Percentiles rank a stretch among this genome's conserved stretches.
These are phyloP conservation scores for Sesamia nonagrioides DNA, from an alignment of 1,140 invertebrate species.

Conservation along the genomic window DNA sequence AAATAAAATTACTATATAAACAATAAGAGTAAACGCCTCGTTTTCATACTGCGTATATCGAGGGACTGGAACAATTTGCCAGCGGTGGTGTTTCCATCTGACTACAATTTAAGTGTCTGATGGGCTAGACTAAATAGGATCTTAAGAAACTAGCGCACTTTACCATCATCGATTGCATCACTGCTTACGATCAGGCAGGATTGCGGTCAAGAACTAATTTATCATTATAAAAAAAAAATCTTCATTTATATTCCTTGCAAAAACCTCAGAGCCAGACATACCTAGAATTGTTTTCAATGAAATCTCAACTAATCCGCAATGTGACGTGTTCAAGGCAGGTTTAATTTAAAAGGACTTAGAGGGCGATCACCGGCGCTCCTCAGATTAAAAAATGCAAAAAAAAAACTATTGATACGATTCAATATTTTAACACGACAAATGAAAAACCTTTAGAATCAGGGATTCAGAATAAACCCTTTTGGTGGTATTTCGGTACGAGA, in stretches of 20 bases:
- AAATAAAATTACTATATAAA: slow-evolving; percentile 28
- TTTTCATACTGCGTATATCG: too few relatives aligned
- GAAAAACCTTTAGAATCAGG: neutral
- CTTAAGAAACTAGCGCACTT: too few relatives aligned
- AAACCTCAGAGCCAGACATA: slow-evolving; percentile 3
- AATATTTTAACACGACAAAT: slow-evolving; percentile 5
- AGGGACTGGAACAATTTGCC: too few relatives aligned
- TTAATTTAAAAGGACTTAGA: slow-evolving; percentile 74
- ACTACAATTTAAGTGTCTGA: too few relatives aligned
- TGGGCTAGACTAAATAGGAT: too few relatives aligned
- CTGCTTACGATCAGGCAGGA: too few relatives aligned
- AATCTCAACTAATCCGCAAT: slow-evolving; percentile 27
- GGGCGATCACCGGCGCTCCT: slow-evolving; percentile 55
- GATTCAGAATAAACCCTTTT: neutral
- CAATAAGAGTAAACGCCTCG: slow-evolving; percentile 13
- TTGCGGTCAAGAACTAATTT: too few relatives aligned
- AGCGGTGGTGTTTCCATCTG: too few relatives aligned
- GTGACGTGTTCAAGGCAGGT: slow-evolving; percentile 59
- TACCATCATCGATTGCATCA: too few relatives aligned
- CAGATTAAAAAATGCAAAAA: slow-evolving; percentile 60
- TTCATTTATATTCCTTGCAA: slow-evolving; percentile 24
- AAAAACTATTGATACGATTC: slow-evolving; percentile 33
- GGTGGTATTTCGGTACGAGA: neutral
- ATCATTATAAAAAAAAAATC: too few relatives aligned
- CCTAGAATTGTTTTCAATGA: slow-evolving; percentile 34